Percentiles rank a stretch among this genome's conserved stretches.
Conservation (phyloP, 2,113 vertebrate genomes). For the Callionymus lyra region DNA sequence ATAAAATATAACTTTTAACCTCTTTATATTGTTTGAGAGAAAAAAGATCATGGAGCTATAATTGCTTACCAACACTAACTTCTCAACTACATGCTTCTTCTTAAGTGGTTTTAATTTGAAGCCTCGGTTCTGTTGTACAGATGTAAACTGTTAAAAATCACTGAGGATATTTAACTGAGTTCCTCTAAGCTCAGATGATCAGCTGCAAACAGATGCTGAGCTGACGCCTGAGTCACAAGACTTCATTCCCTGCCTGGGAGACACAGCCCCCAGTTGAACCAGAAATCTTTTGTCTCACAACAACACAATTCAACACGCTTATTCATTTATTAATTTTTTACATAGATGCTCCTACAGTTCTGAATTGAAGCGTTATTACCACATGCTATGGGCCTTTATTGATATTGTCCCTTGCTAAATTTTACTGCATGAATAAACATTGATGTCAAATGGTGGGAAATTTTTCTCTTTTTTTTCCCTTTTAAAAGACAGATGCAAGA, state of each 20-base stretch:
- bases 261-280: constrained; percentile 56
- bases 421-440: constrained; percentile 38
- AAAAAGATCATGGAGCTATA: not conserved
- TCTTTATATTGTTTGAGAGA: too few relatives aligned
- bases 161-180: constrained; percentile 33
- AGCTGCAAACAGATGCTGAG: constrained; percentile 62
- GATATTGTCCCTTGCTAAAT: constrained; percentile 43
- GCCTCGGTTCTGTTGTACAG: constrained; percentile 10
- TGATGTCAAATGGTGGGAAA: constrained; percentile 37
- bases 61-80: not conserved
- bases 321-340: too few relatives aligned
- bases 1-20: too few relatives aligned
- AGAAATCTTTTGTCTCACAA: constrained; percentile 58
- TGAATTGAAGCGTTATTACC: constrained; percentile 55
- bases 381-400: constrained; percentile 51
- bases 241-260: constrained; percentile 47
- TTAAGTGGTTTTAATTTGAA: not conserved
- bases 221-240: constrained; percentile 70
- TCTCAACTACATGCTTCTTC: not conserved
- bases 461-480: constrained; percentile 36
- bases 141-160: constrained; percentile 34
- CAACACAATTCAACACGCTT: constrained; percentile 51
- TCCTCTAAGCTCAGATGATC: constrained; percentile 63
- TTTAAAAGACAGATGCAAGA: too few relatives aligned
- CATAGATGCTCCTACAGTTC: constrained; percentile 41